Evolutionary conservation across 2,888 invertebrate species (phyloP), one percentile per base, ranked within the genome.

Genomic region (Perithous albicinctus): DNA sequence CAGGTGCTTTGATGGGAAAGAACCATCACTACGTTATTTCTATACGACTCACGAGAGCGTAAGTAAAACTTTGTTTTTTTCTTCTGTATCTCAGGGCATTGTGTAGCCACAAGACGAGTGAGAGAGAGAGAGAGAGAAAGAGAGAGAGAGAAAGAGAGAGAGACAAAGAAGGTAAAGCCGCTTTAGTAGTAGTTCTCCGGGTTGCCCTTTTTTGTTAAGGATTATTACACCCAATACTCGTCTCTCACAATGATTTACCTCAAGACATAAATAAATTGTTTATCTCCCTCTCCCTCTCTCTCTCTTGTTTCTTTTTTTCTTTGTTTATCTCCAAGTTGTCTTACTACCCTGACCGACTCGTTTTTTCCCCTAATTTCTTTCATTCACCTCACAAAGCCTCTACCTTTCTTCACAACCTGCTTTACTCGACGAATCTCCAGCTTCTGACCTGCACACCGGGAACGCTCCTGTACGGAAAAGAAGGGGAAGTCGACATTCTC

Each of bases 401-500:
- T 12, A 8, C 26, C 35, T 46, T 26, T 26, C 29, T 10, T 29
- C 23, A 12, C 43, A 26, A 56, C 20, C 29, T 8, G 38, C 56
- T 26, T n/a, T 15, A 12, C 23, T 5, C 38, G 10, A 29, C 18
- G 56, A 54, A 51, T 15, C 48, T 48, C 12, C 38, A 54, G 63
- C 26, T 77, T 77, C 63, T 69, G 51, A 63, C 77, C 56, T 69
- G 78, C 70, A n/a, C 32, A 59, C n/a, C 38, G 26, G 70, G 54
- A 38, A 46, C 46, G 69, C 23, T 20, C 7, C 10, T 23, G 7
- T 7, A 35, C 8, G 51, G 59, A n/a, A n/a, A n/a, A n/a, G 69
- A 48, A 29, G 29, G 72, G 32, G 23, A n/a, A n/a, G 29, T 18
- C 15, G 38, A 59, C 41, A 35, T 29, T 73, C 46, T 67, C 67